Evolutionary conservation across 2,888 invertebrate genomes (phyloP).

Genomic region (Leptarthrus brevirostris): DNA sequence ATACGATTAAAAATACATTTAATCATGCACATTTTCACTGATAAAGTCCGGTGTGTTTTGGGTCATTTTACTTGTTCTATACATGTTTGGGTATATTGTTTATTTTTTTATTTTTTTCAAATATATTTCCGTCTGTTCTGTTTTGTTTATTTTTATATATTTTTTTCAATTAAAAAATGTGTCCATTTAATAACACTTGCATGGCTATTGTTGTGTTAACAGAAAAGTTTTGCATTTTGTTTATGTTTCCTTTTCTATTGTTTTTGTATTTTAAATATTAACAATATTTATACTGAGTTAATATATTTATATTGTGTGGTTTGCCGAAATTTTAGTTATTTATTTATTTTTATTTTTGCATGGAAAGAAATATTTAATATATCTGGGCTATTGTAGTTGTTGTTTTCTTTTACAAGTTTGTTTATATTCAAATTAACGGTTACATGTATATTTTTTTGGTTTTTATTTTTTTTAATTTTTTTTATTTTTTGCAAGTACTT

Average conservation of each 20-base stretch:
- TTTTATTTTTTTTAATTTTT: background rate
- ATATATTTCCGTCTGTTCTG: background rate
- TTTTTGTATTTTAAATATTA: too few species aligned
- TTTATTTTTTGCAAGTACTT: background rate
- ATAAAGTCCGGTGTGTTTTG: conserved; percentile 8
- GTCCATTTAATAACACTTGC: conserved; percentile 11
- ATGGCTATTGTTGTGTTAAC: conserved; percentile 27
- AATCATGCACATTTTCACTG: background rate
- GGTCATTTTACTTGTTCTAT: background rate
- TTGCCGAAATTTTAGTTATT: background rate
- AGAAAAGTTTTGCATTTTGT: background rate
- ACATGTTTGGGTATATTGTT: background rate
- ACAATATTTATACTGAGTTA: too few species aligned
- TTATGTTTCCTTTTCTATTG: background rate
- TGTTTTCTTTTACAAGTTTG: background rate
- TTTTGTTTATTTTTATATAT: background rate
- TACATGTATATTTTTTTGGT: background rate
- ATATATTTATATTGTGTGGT: background rate
- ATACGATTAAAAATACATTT: background rate
- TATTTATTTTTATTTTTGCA: background rate
- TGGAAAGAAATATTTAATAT: conserved; percentile 6
- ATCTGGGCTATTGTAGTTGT: conserved; percentile 34
- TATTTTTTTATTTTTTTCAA: too few species aligned
- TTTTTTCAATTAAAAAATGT: conserved; percentile 21
- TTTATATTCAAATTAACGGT: background rate